Conservation (phyloP, 2,888 invertebrate species). For the Campoletis raptor region DNA sequence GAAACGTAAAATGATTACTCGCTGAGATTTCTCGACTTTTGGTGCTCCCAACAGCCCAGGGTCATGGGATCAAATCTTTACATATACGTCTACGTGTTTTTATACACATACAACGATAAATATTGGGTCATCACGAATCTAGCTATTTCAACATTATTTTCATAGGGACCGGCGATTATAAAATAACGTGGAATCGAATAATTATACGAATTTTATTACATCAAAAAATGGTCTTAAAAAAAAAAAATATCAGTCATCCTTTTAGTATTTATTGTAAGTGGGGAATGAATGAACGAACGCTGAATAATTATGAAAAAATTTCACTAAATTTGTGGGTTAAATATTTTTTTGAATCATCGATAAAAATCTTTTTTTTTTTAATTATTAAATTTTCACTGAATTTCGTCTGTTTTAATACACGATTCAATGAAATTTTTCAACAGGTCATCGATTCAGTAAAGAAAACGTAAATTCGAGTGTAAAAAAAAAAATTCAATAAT, state of each 20-base stretch:
- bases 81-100: neutral
- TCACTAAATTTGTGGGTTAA: neutral
- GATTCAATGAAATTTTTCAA: neutral
- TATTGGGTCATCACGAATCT: neutral
- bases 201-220: neutral
- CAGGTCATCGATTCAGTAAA: neutral
- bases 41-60: conserved; percentile 7
- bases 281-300: neutral
- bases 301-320: neutral
- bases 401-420: too few species aligned
- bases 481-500: neutral
- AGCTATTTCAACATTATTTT: neutral
- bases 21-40: conserved; percentile 24
- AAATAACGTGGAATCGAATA: neutral
- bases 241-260: neutral
- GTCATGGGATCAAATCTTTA: conserved; percentile 9
- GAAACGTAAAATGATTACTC: neutral
- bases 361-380: too few species aligned
- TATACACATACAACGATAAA: neutral
- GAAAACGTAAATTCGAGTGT: neutral
- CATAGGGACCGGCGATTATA: neutral
- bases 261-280: neutral
- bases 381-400: neutral
- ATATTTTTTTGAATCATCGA: neutral
- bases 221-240: neutral